Conservation (phyloP, 2,888 invertebrate species). For the Drosophila anceps region DNA sequence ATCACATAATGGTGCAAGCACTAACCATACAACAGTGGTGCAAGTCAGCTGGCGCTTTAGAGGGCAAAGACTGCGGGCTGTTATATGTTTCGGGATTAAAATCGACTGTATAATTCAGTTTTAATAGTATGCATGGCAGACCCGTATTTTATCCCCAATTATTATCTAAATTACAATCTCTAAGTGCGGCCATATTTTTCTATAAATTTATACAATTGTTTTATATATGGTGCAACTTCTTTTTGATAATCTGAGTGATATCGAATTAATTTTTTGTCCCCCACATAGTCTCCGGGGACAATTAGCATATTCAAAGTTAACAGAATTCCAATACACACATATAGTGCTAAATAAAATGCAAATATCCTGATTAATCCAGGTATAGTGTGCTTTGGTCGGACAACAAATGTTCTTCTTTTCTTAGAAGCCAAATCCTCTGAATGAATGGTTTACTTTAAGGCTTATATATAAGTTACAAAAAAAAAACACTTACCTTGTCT, state of each 20-base stretch:
- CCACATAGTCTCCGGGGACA: conserved; percentile 38
- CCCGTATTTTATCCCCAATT: conserved; percentile 54
- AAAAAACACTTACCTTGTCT: too few relatives aligned
- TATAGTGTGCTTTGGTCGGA: not conserved
- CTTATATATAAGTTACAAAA: too few relatives aligned
- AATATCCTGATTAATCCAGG: conserved; percentile 17
- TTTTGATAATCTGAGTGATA: conserved; percentile 26
- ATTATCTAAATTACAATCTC: conserved; percentile 54
- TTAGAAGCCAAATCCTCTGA: not conserved
- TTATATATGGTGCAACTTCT: conserved; percentile 11
- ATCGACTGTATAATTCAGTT: conserved; percentile 55
- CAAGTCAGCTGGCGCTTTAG: conserved; percentile 42
- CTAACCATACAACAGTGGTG: too few relatives aligned
- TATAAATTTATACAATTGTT: conserved; percentile 41
- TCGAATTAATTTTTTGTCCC: conserved; percentile 32
- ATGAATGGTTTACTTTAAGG: too few relatives aligned
- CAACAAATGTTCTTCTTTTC: not conserved
- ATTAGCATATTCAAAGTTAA: conserved; percentile 18
- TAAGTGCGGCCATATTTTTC: conserved; percentile 32
- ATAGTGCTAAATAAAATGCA: conserved; percentile 27
- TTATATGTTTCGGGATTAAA: conserved; percentile 50
- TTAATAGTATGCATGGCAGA: conserved; percentile 62
- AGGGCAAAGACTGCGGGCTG: conserved; percentile 44
- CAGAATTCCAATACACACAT: conserved; percentile 12
- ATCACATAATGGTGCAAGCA: conserved; percentile 43